phyloP scores from a whole-genome alignment of 2,113 vertebrate species.

The Pogona vitticeps region DNA sequence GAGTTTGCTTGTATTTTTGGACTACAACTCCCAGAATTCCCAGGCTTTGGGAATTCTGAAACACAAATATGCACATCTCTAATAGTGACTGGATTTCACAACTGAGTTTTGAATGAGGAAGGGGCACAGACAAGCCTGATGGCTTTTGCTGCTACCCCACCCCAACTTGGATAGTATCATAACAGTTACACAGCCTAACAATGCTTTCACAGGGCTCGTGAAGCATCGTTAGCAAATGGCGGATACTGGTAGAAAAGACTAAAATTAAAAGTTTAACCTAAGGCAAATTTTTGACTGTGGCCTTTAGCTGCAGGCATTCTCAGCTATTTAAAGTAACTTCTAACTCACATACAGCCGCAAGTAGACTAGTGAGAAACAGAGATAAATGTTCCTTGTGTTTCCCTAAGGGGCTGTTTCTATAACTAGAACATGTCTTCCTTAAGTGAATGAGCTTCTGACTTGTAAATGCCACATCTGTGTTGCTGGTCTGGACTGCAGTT shows the following conservation, averaged over 20 bases:
- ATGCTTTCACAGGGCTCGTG: not conserved
- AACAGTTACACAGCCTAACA: not conserved
- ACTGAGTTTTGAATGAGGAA: not conserved
- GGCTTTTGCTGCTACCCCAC: not conserved
- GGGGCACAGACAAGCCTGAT: not conserved
- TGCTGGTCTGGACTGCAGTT: not conserved
- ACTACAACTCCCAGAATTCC: too few relatives aligned
- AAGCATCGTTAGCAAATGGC: not conserved
- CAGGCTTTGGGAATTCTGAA: too few relatives aligned
- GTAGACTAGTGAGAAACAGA: constrained; percentile 12
- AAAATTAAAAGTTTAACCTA: not conserved
- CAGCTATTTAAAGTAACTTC: constrained; percentile 62
- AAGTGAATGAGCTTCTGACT: constrained; percentile 22
- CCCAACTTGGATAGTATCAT: not conserved
- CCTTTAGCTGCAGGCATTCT: constrained; percentile 51
- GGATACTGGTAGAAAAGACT: not conserved
- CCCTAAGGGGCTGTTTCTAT: constrained; percentile 22
- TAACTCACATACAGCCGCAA: constrained; percentile 39
- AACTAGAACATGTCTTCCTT: constrained; percentile 23
- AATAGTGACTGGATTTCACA: not conserved
- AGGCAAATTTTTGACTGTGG: not conserved
- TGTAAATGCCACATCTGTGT: not conserved
- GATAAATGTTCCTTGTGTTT: constrained; percentile 14
- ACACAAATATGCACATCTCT: too few relatives aligned
- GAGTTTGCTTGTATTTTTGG: too few relatives aligned